phyloP scores from a whole-genome alignment of 2,113 vertebrate species.

The Eulacestoma nigropectus region DNA sequence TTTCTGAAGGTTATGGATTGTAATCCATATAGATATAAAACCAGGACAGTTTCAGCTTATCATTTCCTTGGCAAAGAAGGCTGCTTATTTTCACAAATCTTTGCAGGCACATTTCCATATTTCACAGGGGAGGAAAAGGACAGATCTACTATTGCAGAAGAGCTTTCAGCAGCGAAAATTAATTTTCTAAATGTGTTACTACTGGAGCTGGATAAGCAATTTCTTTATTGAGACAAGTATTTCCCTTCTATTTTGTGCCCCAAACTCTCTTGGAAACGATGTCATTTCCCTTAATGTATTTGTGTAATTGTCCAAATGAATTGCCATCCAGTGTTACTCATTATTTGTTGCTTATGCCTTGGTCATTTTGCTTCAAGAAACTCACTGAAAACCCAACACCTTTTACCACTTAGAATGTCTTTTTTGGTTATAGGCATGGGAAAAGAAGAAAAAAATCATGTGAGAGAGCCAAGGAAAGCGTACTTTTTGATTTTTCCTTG shows the following conservation, averaged over 20 bases:
- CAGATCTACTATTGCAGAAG: conserved; percentile 2
- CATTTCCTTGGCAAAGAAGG: conserved; percentile 16
- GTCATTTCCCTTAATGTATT: background rate
- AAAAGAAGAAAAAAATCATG: background rate
- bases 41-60: background rate
- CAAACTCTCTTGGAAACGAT: background rate
- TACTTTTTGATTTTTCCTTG: background rate
- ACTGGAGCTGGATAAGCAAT: background rate
- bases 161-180: conserved; percentile 34
- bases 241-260: background rate
- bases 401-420: background rate
- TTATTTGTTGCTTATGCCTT: background rate
- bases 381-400: background rate
- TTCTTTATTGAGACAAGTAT: background rate
- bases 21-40: background rate
- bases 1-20: background rate
- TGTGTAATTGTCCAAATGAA: background rate
- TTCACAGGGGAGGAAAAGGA: conserved; percentile 35
- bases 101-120: conserved; percentile 18
- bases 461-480: background rate
- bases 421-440: background rate
- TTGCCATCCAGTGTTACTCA: background rate
- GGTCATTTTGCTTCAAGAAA: background rate
- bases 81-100: conserved; percentile 50
- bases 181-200: conserved; percentile 52